Base-by-base conservation (phyloP, 2,113 vertebrate genomes). In the Zeus faber region DNA sequence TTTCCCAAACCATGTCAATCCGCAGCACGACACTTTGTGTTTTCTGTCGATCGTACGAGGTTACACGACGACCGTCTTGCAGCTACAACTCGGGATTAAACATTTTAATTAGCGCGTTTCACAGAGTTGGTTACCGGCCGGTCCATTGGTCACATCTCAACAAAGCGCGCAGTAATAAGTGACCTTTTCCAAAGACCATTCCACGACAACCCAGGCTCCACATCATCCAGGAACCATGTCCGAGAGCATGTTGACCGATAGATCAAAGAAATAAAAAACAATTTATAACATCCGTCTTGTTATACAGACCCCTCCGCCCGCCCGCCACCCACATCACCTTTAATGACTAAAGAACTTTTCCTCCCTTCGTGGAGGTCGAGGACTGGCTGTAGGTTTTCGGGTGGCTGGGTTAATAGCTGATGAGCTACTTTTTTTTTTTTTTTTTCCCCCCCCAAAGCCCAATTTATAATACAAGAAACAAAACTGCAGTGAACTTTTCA, bases 131-230 rank as follows among this genome's bases (percentile, higher is more conserved):
- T 91, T 89, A 89, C 89, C 87, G 74, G 67, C 37, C 61, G 89
- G 74, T 87, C 91, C 86, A 82, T 74, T 75, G 70, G 65, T 60
- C 82, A 9, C 61, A 57, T 76, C 69, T 65, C 54, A 68, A 67
- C 67, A 63, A 11, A 33, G 62, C 54, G 26, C 43, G 59, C 77
- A 82, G 71, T 86, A 80, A 84, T 76, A 52, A 27, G 26, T 91
- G 91, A 92, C 90, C 89, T 94, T 95, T n/a, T 93, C 65, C 52
- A 76, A 69, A 74, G 67, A 76, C 65, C 64, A 69, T 63, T 73
- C 69, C 51, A 65, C 45, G 54, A 79, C 59, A 74, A 57, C 31
- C 6, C 10, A 0, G 43, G 6, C 26, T 11, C 31, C n/a, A 9
- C 16, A 65, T 54, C 35, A 46, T 24, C 61, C 69, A 35, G 62